Evolutionary conservation across 2,797 vertebrate species (phyloP).

Genomic region (Ara ararauna): DNA sequence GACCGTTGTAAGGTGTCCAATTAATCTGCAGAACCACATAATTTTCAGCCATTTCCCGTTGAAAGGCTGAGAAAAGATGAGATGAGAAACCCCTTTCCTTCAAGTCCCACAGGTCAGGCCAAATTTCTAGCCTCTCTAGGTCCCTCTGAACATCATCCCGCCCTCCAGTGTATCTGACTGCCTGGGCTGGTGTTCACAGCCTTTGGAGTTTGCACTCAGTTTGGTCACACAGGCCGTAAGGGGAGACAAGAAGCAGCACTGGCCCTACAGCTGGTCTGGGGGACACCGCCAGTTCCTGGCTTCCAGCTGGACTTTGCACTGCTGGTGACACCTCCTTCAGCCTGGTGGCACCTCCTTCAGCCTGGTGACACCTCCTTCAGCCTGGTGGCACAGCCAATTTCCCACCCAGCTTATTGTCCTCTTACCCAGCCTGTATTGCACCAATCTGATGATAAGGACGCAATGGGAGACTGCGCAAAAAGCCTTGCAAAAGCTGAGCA

Average conservation of each 20-base stretch:
- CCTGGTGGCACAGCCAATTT: not conserved
- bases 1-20: not conserved
- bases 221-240: fast-evolving
- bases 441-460: not conserved
- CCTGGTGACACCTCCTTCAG: not conserved
- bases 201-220: not conserved
- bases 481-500: not conserved
- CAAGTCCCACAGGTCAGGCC: not conserved
- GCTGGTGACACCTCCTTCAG: not conserved
- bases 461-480: not conserved
- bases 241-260: not conserved
- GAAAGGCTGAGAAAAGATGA: not conserved
- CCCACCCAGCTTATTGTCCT: not conserved
- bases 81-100: not conserved
- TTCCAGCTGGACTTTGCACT: not conserved
- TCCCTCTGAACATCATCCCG: not conserved
- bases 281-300: not conserved
- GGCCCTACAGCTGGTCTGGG: not conserved
- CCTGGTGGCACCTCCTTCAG: not conserved
- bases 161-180: not conserved
- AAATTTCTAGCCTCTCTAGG: not conserved
- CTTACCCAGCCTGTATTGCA: not conserved
- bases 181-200: not conserved
- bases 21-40: not conserved
- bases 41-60: not conserved